Base-by-base conservation (phyloP, 35 echinoderm and acorn worm species). In the Holothuria glaberrima region DNA sequence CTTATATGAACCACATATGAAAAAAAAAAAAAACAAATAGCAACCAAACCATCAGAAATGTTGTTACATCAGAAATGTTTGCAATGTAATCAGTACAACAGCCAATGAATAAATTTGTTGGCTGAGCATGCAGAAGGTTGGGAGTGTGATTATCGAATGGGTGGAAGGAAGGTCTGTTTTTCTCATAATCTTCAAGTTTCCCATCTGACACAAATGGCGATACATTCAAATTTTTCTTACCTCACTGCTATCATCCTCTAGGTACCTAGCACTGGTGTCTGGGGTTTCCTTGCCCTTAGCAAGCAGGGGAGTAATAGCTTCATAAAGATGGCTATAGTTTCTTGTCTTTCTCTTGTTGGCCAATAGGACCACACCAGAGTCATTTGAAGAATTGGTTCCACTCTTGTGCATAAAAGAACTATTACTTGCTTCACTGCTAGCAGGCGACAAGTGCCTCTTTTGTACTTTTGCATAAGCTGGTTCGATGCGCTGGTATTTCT, bases 201-300 rank as follows among this genome's bases (percentile, higher is more conserved):
- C 66, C 16, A 69, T 69, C 22, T 17, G 14, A 26, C 31, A 29
- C 14, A 29, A 25, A 26, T 12, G 14, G 14, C 1, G 7, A 69
- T 9, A 6, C 2, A 13, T 12, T 20, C 66, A 69, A 69, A 25
- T 29, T 30, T n/a, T 36, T 48, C 87, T 92, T 84, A 96, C 94
- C 94, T 96, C 94, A 61, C 91, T 82, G 62, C 91, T 93, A 71
- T 92, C 88, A 32, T 87, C 88, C 35, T 94, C 92, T 68, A 94
- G 56, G 19, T 84, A 33, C 57, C 80, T 84, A 21, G 80, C 52
- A 29, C 31, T 58, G 9, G 20, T 87, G 33, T 70, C 32, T 17
- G 32, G 21, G 12, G 38, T 87, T 9, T 59, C 66, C 4, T 59
- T 87, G 30, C 4, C 31, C 0, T 84, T 84, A 21, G 57, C 56